Base-by-base conservation (phyloP, 2,113 vertebrate genomes). In the Antennarius striatus region DNA sequence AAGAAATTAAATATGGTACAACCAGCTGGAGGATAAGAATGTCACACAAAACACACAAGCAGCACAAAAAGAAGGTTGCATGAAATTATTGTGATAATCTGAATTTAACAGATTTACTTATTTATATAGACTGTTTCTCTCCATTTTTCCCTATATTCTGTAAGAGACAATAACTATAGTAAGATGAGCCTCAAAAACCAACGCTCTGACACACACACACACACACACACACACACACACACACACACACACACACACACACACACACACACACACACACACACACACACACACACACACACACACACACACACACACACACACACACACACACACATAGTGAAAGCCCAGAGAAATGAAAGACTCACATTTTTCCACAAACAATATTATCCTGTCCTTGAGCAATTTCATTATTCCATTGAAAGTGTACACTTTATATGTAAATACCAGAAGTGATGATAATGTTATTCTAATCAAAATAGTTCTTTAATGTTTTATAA, bases 401-500 rank as follows among this genome's bases (percentile, higher is more conserved):
- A 83, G 85, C 78, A 56, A 32, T 68, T 30, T 48, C 66, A 85
- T 85, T 86, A 82, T 85, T 89, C 66, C 62, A 81, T 61, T 87
- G 63, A 89, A 86, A 74, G 74, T 54, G 45, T 71, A 84, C 75
- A 83, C 82, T 91, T 84, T 88, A 86, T 86, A 88, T 91, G 88
- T 88, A 90, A 91, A 91, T 89, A 78, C 71, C 58, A 69, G 65
- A 69, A 88, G 80, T 87, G 80, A 83, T 86, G 83, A 85, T 86
- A 81, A 73, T 79, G 74, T 86, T 86, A 81, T 82, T 86, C 71
- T 77, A 82, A 88, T 88, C 85, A 87, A 86, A 89, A 88, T 75
- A 86, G 47, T 58, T 48, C 69, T 84, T 85, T 83, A 87, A 86
- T 89, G 86, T 90, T 91, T 86, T 79, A 86, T 60, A 88, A 73